Percentiles rank a stretch among this genome's conserved stretches.
phyloP scores from a whole-genome alignment of 2,113 vertebrate species.

The Paracanthobrama guichenoti region DNA sequence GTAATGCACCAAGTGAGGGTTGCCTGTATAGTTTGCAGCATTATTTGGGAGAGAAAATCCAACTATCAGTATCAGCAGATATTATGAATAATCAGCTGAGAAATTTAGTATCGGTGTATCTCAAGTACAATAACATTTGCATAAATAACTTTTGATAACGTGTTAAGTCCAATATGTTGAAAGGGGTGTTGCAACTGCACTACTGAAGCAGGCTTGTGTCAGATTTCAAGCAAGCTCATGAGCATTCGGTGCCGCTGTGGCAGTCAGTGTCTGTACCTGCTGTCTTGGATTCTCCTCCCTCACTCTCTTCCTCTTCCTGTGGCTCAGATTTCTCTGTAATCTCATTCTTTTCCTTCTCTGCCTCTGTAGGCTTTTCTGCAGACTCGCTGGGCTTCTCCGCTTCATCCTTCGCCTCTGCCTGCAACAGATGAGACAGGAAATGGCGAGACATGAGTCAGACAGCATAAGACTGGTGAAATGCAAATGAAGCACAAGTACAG shows the following conservation, averaged over 20 bases:
- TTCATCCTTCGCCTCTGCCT: constrained; percentile 88
- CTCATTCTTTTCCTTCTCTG: constrained; percentile 73
- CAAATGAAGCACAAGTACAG: background rate
- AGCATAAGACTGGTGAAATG: constrained; percentile 12
- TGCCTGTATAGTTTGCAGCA: too few relatives aligned
- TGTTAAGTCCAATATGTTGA: background rate
- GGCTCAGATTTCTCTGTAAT: constrained; percentile 56
- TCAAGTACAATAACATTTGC: too few relatives aligned
- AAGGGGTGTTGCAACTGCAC: background rate
- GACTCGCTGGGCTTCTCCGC: constrained; percentile 78
- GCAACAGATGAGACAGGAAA: background rate
- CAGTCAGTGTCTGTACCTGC: constrained; percentile 12
- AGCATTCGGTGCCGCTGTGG: background rate
- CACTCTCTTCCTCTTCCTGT: constrained; percentile 70
- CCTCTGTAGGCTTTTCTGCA: constrained; percentile 79
- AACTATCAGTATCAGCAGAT: too few relatives aligned
- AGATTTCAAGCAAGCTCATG: background rate
- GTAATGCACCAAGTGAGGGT: too few relatives aligned
- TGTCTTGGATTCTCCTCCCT: constrained; percentile 66
- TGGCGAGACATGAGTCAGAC: background rate
- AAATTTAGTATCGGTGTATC: too few relatives aligned
- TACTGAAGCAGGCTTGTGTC: background rate
- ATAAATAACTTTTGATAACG: background rate
- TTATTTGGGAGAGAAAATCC: too few relatives aligned
- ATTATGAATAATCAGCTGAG: too few relatives aligned